A percentile compares a stretch with the other conserved stretches of the same genome.
These are phyloP conservation scores for Baronia brevicornis DNA, from an alignment of 2,888 invertebrate species.

Conservation along the genomic window DNA sequence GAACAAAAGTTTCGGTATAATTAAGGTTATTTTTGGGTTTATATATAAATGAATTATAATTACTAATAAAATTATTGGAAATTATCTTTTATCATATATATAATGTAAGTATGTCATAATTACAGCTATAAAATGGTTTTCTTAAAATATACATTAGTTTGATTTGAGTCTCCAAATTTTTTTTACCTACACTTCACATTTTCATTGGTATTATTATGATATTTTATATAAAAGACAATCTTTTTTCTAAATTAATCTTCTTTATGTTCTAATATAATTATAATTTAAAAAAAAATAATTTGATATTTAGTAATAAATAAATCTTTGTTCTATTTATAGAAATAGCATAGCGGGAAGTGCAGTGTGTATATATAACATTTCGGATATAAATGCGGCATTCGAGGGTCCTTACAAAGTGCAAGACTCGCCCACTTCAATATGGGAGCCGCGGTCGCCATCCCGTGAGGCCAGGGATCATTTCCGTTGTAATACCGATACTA, in stretches of 20 bases:
- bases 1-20: background rate
- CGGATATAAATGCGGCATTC: slow-evolving; percentile 86
- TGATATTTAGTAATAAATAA: slow-evolving; percentile 8
- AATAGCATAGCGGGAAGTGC: slow-evolving; percentile 95
- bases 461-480: slow-evolving; percentile 68
- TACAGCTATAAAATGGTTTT: too few relatives aligned
- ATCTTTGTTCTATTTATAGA: slow-evolving; percentile 42
- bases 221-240: too few relatives aligned
- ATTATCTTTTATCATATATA: slow-evolving; percentile 11
- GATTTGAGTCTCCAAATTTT: too few relatives aligned
- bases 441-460: slow-evolving; percentile 77
- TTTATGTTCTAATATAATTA: too few relatives aligned
- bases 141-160: too few relatives aligned
- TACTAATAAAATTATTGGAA: slow-evolving; percentile 2
- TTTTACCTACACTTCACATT: too few relatives aligned
- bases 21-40: background rate
- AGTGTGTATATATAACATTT: slow-evolving; percentile 91
- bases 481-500: slow-evolving; percentile 67
- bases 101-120: too few relatives aligned
- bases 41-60: background rate
- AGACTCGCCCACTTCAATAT: slow-evolving; percentile 82
- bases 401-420: slow-evolving; percentile 91
- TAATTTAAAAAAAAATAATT: too few relatives aligned
- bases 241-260: too few relatives aligned
- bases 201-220: too few relatives aligned